These are phyloP conservation scores for Chalcis sispes DNA, from an alignment of 2,888 invertebrate genomes.

Conservation along the genomic window DNA sequence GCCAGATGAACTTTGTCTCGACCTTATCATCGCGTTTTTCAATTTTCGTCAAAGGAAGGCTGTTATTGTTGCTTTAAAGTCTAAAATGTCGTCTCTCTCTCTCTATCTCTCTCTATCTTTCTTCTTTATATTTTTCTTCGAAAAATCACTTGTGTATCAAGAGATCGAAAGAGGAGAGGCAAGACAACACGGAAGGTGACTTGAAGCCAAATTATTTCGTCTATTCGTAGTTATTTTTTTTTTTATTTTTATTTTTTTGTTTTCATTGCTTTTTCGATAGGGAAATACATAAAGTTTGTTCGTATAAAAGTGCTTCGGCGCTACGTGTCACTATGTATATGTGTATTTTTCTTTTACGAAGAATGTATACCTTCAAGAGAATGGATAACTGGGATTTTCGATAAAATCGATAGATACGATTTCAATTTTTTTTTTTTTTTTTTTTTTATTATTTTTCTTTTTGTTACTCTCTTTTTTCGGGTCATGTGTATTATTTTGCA, in stretches of 20 bases:
- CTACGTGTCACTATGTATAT: neutral
- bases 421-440: conserved; percentile 8
- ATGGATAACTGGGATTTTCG: neutral
- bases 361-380: neutral
- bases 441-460: no score
- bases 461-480: no score
- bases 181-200: no score
- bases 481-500: no score
- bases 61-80: no score
- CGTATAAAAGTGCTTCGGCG: neutral
- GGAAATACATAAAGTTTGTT: no score
- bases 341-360: neutral
- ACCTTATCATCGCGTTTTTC: conserved; percentile 51
- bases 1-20: conserved; percentile 29
- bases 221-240: no score
- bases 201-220: no score
- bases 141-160: conserved; percentile 21
- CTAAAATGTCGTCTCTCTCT: neutral
- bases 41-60: conserved; percentile 41
- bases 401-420: conserved; percentile 1
- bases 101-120: no score
- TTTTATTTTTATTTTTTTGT: no score
- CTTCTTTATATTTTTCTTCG: conserved; percentile 29
- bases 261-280: no score
- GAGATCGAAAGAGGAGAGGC: neutral